Base-by-base conservation (phyloP, 2,888 invertebrate genomes). In the Cinara cedri region DNA sequence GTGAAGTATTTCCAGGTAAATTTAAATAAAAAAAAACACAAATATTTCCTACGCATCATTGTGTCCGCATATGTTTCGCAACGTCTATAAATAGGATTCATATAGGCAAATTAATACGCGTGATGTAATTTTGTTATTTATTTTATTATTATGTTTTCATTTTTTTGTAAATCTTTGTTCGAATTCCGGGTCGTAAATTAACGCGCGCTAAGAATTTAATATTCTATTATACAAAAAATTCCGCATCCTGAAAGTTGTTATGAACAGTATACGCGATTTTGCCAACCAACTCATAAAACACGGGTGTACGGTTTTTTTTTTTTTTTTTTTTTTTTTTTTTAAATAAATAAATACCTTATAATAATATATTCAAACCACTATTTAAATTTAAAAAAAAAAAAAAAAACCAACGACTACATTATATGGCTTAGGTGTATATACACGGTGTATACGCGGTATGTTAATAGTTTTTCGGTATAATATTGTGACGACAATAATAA, bases 201-300 rank as follows among this genome's bases (percentile, higher is more conserved):
- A 34, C 34, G 34, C 34, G 34, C 54, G 16, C 10, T 34, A 13
- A 66, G 8, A 51, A 24, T 66, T 66, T 66, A 66, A 66, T 66
- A n/a, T n/a, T 24, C 21, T 66, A 16, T 16, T 16, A n/a, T n/a
- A n/a, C 34, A 6, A 34, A 6, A 6, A 68, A 51, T n/a, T 42
- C 21, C 16, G 13, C 54, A n/a, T 42, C 14, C 21, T 3, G 1
- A 42, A 42, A 54, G 34, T 6, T 34, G 34, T 6, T 34, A 34
- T 6, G 34, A 6, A 6, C 34, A 6, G 60, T 16, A 24, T 26
- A 34, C 42, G 19, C 46, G 46, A 46, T 65, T 65, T 65, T 65
- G 46, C 46, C 65, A 65, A 65, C 65, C 44, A 65, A 14, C 46
- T 44, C 65, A 65, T 65, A 65, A 65, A 65, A 21, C 65, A 65